phyloP scores from a whole-genome alignment of 2,113 vertebrate species.

The Rutilus rutilus region DNA sequence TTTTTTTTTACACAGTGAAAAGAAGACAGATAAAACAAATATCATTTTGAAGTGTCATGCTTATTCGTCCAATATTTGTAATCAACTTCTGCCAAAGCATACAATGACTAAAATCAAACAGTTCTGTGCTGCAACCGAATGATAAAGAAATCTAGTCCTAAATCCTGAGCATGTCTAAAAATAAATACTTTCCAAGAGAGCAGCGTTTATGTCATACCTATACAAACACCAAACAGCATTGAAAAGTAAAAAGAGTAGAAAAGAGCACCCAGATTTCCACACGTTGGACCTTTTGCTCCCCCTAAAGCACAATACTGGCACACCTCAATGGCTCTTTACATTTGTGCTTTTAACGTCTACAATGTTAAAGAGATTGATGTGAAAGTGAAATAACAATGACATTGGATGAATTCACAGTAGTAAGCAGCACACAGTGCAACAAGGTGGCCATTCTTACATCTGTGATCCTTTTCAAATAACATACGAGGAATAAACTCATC shows the following conservation, averaged over 20 bases:
- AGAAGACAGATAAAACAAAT: background rate
- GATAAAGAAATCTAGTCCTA: slow-evolving; percentile 37
- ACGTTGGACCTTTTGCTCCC: background rate
- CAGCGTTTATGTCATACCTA: slow-evolving; percentile 4
- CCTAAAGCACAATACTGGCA: slow-evolving; percentile 10
- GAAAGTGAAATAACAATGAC: background rate
- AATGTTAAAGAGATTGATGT: background rate
- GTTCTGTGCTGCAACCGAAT: slow-evolving; percentile 8
- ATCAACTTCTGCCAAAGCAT: slow-evolving; percentile 39
- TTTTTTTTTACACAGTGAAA: background rate
- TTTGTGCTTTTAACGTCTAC: background rate
- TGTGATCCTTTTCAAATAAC: background rate
- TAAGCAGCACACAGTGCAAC: background rate
- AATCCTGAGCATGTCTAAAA: slow-evolving; percentile 39
- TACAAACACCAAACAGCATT: background rate
- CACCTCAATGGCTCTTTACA: background rate
- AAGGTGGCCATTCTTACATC: slow-evolving; percentile 3
- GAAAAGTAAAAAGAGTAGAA: background rate
- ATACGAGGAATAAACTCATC: background rate
- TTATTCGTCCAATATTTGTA: background rate
- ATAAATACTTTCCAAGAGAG: background rate
- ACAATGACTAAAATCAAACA: slow-evolving; percentile 34
- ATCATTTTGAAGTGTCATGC: background rate
- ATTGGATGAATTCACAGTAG: background rate
- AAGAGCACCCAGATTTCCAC: background rate